Conservation (phyloP, 2,797 vertebrate species). For the Melanotaenia boesemani region DNA sequence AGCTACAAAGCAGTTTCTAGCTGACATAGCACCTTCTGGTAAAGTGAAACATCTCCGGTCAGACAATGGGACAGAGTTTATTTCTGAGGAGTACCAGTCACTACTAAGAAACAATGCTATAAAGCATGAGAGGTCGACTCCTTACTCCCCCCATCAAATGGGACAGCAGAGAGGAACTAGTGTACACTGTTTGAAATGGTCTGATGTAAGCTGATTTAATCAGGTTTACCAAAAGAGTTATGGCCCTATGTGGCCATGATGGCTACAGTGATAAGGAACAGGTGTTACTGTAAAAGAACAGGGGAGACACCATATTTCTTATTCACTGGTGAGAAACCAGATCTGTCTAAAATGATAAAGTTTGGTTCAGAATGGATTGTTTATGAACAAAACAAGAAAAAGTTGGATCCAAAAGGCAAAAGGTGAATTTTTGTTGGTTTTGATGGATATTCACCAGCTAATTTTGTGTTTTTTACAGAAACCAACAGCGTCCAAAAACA, state of each 20-base stretch:
- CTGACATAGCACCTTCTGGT: background rate
- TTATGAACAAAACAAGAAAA: too few relatives aligned
- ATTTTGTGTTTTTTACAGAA: background rate
- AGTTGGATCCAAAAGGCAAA: background rate
- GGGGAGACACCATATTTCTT: slow-evolving; percentile 1
- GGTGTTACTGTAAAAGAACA: background rate
- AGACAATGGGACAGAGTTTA: too few relatives aligned
- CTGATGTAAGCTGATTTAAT: slow-evolving; percentile 14
- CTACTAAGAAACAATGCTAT: too few relatives aligned
- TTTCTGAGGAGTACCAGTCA: background rate
- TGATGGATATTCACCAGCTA: too few relatives aligned
- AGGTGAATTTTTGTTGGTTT: slow-evolving; percentile 2
- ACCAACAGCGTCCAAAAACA: slow-evolving; percentile 1
- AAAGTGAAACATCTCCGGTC: background rate
- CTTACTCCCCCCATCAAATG: background rate
- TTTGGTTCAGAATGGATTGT: background rate
- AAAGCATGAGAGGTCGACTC: too few relatives aligned
- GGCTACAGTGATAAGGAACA: background rate
- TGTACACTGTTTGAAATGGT: background rate
- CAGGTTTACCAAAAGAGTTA: slow-evolving; percentile 5
- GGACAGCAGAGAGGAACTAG: slow-evolving; percentile 2
- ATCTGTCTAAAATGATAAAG: slow-evolving; percentile 3
- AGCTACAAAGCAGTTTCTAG: too few relatives aligned
- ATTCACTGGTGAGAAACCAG: background rate
- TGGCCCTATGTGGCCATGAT: background rate